Evolutionary conservation across 1,140 invertebrate genomes (phyloP), one percentile per base, ranked within the genome.

Genomic region (Drosophila serrata): DNA sequence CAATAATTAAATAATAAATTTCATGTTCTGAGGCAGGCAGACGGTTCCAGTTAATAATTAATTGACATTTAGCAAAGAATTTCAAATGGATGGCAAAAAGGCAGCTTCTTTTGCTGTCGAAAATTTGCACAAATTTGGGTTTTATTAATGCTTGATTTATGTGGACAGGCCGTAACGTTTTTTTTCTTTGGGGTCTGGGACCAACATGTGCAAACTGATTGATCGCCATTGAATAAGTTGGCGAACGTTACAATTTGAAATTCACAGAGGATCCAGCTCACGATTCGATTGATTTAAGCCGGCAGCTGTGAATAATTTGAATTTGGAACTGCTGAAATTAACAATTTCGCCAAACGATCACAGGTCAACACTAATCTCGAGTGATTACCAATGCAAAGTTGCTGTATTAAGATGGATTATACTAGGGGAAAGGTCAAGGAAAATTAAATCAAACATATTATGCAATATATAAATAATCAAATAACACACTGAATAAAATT

Each of bases 21-120:
- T 45, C n/a, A 53, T 9, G 12, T 24, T 24, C 15, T 19, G 6
- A 27, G 22, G 43, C 65, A 72, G 65, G 35, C 65, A 37, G 67
- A 19, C 60, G 75, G 67, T 77, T 65, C 63, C 79, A 88, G 46
- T 79, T 72, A 73, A 87, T 87, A 88, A 87, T 80, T 87, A 88
- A 87, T 87, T 87, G 82, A 82, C 75, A 88, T 87, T 87, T 87
- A 73, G 69, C 63, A 82, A 87, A 88, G 79, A 87, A 82, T 79
- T 82, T 87, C 82, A 86, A 75, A 73, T 57, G 68, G 45, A 68
- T 58, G 57, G 42, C 61, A 68, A 51, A 75, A 51, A 40, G 39
- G 29, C 29, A 13, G 22, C 22, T 69, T 39, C 51, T 60, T 42
- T 42, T 65, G 22, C 63, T 85, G 81, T 81, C 77, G 69, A 76